Evolutionary conservation across 2,113 vertebrate species (phyloP).

Genomic region (Solea solea): DNA sequence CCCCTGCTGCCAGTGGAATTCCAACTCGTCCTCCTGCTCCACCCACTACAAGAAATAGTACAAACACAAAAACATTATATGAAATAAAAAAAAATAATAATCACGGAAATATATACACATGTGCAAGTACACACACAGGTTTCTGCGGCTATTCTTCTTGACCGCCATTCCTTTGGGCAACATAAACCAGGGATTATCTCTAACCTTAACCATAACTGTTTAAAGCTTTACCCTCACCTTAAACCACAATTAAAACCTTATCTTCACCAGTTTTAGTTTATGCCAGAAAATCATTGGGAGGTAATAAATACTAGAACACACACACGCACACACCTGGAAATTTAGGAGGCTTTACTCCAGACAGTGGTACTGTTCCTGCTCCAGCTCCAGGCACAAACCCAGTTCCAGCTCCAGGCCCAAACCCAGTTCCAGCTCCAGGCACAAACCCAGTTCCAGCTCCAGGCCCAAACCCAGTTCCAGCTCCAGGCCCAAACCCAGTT

Average conservation of each 20-base stretch:
- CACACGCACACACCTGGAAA: conserved; percentile 63
- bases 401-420: conserved; percentile 8
- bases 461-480: too few relatives aligned
- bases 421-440: conserved; percentile 41
- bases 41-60: conserved; percentile 32
- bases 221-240: too few relatives aligned
- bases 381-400: not conserved
- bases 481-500: not conserved
- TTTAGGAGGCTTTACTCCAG: conserved; percentile 77
- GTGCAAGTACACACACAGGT: too few relatives aligned
- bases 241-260: not conserved
- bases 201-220: too few relatives aligned
- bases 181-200: too few relatives aligned
- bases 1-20: conserved; percentile 68
- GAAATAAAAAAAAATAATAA: not conserved
- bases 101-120: too few relatives aligned
- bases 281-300: too few relatives aligned
- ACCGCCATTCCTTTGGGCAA: too few relatives aligned
- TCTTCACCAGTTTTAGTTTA: too few relatives aligned
- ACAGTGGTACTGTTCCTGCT: conserved; percentile 27
- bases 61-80: conserved; percentile 2
- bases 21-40: conserved; percentile 58
- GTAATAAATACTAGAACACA: not conserved
- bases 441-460: too few relatives aligned
- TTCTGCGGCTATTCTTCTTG: too few relatives aligned